Evolutionary conservation across 2,888 invertebrate species (phyloP).

Genomic region (Tenthredo distinguenda): DNA sequence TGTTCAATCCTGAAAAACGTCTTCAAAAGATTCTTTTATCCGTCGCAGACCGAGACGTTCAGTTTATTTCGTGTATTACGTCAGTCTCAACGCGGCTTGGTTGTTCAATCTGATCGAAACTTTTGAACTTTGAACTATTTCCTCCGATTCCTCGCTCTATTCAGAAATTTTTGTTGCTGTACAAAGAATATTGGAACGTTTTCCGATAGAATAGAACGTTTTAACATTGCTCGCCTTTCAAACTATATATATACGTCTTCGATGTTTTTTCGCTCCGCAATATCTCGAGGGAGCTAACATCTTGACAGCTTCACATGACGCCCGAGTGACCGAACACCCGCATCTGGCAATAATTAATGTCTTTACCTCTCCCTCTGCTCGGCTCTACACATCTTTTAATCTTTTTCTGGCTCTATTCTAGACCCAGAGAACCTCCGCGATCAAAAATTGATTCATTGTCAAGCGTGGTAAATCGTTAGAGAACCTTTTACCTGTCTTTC

Average conservation of each 20-base stretch:
- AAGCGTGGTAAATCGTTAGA: neutral
- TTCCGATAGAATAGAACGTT: neutral
- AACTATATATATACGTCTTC: neutral
- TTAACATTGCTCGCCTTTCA: neutral
- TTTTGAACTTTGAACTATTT: neutral
- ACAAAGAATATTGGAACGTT: neutral
- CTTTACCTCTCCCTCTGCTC: neutral
- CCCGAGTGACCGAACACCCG: constrained; percentile 15
- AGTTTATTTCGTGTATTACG: neutral
- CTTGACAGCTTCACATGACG: constrained; percentile 33
- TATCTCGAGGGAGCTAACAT: constrained; percentile 14
- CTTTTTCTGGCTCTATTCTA: neutral
- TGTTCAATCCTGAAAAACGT: neutral
- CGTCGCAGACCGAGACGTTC: neutral
- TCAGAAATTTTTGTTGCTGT: neutral
- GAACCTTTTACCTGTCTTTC: neutral
- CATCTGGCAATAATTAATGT: constrained; percentile 48
- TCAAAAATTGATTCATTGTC: neutral
- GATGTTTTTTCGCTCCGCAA: neutral
- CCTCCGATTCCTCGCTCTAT: too few species aligned
- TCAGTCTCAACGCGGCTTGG: neutral
- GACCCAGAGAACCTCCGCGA: neutral
- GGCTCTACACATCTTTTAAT: neutral
- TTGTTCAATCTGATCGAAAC: neutral
- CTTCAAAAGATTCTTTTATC: neutral